Conservation (phyloP, 2,888 invertebrate species). For the Gortyna flavago region DNA sequence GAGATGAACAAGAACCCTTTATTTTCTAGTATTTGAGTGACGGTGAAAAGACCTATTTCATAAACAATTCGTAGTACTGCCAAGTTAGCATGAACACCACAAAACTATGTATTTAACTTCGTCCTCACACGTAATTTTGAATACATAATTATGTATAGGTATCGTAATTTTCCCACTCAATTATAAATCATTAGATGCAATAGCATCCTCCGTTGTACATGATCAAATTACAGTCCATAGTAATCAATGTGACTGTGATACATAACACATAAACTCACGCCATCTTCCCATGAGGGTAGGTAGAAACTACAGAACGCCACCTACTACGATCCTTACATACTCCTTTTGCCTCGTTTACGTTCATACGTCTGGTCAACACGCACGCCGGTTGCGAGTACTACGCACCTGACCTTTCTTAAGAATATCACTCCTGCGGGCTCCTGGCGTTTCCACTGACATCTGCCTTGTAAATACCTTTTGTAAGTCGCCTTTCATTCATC, state of each 20-base stretch:
- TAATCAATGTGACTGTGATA: not conserved
- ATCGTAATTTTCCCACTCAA: conserved; percentile 8
- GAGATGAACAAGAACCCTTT: not conserved
- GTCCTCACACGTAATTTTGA: not conserved
- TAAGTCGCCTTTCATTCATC: too few relatives aligned
- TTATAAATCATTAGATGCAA: conserved; percentile 20
- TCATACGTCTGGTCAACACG: too few relatives aligned
- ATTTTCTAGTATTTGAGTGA: not conserved
- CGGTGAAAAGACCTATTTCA: not conserved
- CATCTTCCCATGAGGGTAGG: too few relatives aligned
- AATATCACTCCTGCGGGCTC: too few relatives aligned
- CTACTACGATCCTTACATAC: too few relatives aligned
- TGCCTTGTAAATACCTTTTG: too few relatives aligned
- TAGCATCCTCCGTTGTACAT: not conserved
- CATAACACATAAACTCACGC: too few relatives aligned
- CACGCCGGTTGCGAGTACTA: too few relatives aligned
- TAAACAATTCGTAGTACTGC: not conserved
- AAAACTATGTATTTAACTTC: not conserved
- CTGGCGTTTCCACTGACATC: too few relatives aligned
- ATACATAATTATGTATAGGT: not conserved
- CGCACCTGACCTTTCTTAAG: too few relatives aligned
- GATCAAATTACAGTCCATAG: conserved; percentile 8
- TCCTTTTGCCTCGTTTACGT: too few relatives aligned
- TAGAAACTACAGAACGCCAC: too few relatives aligned
- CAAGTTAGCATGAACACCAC: not conserved